Percentiles rank a stretch among this genome's conserved stretches.
Conservation (phyloP, 1,140 invertebrate genomes). For the Hydropsyche tenuis region DNA sequence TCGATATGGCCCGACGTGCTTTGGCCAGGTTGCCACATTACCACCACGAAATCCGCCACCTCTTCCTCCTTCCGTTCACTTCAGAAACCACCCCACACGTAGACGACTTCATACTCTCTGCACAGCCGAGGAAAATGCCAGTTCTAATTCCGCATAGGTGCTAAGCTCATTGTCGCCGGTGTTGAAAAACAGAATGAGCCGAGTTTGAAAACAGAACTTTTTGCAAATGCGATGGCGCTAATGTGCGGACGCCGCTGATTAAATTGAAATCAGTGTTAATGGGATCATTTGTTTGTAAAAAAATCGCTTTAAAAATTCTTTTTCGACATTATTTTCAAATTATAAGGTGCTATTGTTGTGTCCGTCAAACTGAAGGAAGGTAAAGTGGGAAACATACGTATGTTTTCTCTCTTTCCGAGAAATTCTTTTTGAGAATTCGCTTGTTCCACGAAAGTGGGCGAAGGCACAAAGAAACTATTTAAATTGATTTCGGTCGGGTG, state of each 20-base stretch:
- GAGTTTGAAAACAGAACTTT: too few species aligned
- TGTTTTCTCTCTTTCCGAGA: background rate
- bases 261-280: too few species aligned
- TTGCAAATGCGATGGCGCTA: too few species aligned
- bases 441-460: background rate
- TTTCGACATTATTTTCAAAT: background rate
- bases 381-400: background rate
- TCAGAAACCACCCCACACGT: background rate
- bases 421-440: constrained; percentile 6
- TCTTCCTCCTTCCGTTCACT: background rate
- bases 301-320: too few species aligned
- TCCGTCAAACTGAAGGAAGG: constrained; percentile 2
- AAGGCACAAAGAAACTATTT: constrained; percentile 24
- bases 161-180: background rate
- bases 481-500: constrained; percentile 27
- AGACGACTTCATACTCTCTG: background rate
- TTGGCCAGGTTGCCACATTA: constrained; percentile 1
- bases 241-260: too few species aligned
- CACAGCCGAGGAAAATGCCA: background rate
- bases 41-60: background rate
- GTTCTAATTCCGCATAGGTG: constrained; percentile 1
- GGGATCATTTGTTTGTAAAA: too few species aligned
- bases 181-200: background rate
- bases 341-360: constrained; percentile 19
- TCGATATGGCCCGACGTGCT: too few species aligned